Percentiles rank a stretch among this genome's conserved stretches.
phyloP scores from a whole-genome alignment of 2,888 invertebrate genomes.

The Microctonus brassicae region DNA sequence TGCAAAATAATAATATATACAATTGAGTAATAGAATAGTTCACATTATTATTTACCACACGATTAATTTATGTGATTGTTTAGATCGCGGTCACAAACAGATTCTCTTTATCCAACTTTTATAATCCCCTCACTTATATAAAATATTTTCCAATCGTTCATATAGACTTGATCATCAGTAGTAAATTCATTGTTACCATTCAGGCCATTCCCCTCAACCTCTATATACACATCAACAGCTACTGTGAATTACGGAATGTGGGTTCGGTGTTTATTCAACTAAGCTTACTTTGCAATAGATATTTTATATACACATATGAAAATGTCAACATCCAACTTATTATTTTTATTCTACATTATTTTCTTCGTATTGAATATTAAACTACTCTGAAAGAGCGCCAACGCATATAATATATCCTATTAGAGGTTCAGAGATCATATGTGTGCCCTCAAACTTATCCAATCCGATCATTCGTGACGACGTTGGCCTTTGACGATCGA shows the following conservation, averaged over 20 bases:
- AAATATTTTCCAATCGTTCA: not conserved
- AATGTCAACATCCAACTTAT: constrained; percentile 31
- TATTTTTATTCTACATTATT: constrained; percentile 22
- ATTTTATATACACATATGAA: constrained; percentile 23
- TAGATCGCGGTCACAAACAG: not conserved
- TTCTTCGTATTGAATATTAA: constrained; percentile 35
- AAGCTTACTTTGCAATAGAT: too few species aligned
- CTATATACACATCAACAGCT: constrained; percentile 41
- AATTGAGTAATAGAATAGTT: constrained; percentile 17
- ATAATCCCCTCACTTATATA: not conserved
- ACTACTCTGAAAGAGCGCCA: constrained; percentile 51
- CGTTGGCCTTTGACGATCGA: constrained; percentile 59
- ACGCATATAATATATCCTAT: constrained; percentile 58
- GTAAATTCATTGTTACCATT: constrained; percentile 29
- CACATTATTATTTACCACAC: constrained; percentile 22
- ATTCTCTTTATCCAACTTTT: not conserved
- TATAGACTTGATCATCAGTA: too few species aligned
- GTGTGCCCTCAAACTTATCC: constrained; percentile 57
- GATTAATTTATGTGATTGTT: constrained; percentile 16
- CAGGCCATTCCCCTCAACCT: constrained; percentile 28
- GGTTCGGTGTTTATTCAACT: constrained; percentile 53
- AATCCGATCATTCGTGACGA: constrained; percentile 58
- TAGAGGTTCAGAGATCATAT: constrained; percentile 63
- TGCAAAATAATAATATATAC: not conserved
- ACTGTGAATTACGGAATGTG: constrained; percentile 58